These are phyloP conservation scores for Phalacrocorax brasilianus DNA, from an alignment of 2,113 vertebrate genomes.

Conservation along the genomic window DNA sequence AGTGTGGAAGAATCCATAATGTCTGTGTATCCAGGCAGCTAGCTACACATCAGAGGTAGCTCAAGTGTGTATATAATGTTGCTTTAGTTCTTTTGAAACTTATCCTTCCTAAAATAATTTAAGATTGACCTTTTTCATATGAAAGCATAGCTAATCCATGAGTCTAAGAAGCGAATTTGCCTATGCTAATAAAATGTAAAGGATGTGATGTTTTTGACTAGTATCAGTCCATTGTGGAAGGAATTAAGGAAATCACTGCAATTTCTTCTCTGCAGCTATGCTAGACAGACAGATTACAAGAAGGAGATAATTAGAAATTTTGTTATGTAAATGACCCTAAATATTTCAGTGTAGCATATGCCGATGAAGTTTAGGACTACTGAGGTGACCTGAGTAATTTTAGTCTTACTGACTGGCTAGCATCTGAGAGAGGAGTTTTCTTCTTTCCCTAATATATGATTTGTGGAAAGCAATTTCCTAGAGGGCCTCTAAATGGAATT, in stretches of 20 bases:
- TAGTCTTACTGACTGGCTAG: background rate
- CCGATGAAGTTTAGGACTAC: background rate
- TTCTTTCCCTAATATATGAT: background rate
- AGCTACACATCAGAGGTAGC: background rate
- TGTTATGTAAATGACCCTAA: background rate
- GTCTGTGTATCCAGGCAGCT: background rate
- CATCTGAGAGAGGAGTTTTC: background rate
- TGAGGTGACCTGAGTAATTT: background rate
- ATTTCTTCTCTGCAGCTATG: background rate
- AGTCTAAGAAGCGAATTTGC: background rate
- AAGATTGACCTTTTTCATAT: background rate
- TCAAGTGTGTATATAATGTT: background rate
- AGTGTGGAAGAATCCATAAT: background rate
- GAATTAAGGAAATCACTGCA: background rate
- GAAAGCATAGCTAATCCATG: background rate
- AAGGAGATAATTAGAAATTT: background rate
- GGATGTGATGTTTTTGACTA: background rate
- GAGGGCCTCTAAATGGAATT: background rate
- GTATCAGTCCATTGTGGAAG: background rate
- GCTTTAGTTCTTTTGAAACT: background rate
- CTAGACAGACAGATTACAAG: background rate
- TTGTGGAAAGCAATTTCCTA: background rate
- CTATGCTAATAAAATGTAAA: background rate
- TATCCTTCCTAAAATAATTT: constrained; percentile 6
- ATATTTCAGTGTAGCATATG: background rate